These are phyloP conservation scores for Bombycilla garrulus DNA, from an alignment of 2,113 vertebrate species.

Conservation along the genomic window DNA sequence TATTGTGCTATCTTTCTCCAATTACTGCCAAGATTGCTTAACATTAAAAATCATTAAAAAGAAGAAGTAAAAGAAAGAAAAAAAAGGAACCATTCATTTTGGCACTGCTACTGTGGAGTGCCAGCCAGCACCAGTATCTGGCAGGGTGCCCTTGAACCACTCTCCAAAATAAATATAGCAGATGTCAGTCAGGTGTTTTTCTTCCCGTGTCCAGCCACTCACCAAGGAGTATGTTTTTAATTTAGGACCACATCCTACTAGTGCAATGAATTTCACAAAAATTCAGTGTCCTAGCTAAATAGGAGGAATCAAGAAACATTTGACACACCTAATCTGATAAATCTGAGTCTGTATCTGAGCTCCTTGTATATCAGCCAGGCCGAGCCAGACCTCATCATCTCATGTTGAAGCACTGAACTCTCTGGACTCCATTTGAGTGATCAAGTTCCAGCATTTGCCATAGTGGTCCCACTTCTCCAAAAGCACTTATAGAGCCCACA, in stretches of 20 bases:
- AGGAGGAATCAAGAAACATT: background rate
- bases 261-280: background rate
- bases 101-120: background rate
- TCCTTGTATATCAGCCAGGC: background rate
- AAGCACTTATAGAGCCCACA: background rate
- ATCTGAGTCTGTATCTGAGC: background rate
- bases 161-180: slow-evolving; percentile 26
- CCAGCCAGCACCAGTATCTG: slow-evolving; percentile 6
- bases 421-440: background rate
- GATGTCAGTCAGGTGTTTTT: slow-evolving; percentile 7
- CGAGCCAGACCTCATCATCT: background rate
- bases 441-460: background rate
- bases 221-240: background rate
- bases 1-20: background rate
- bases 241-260: background rate
- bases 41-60: background rate
- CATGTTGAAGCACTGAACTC: background rate
- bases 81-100: background rate
- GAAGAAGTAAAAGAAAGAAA: background rate
- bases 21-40: background rate
- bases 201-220: background rate
- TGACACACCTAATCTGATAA: background rate
- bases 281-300: background rate
- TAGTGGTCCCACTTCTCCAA: background rate
- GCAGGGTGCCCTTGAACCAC: background rate